phyloP scores from a whole-genome alignment of 2,797 vertebrate genomes.

The Trachurus trachurus region DNA sequence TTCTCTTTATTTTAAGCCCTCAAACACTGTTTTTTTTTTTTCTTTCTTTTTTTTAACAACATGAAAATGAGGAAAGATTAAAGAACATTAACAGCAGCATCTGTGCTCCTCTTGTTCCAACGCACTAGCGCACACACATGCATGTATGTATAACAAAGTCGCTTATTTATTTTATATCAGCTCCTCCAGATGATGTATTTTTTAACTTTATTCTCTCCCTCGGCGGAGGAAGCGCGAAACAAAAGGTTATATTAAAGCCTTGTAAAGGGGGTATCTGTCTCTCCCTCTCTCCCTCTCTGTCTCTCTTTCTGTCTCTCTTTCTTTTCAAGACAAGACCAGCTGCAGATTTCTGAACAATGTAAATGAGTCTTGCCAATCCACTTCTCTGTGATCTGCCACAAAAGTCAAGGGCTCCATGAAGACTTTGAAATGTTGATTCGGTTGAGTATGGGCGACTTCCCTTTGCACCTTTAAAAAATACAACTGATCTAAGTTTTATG shows the following conservation, averaged over 20 bases:
- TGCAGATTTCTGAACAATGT: slow-evolving; percentile 86
- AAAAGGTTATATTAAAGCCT: slow-evolving; percentile 77
- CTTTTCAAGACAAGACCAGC: slow-evolving; percentile 75
- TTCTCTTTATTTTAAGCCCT: slow-evolving; percentile 57
- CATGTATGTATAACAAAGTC: slow-evolving; percentile 39
- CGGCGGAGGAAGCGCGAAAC: slow-evolving; percentile 35
- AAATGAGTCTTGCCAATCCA: slow-evolving; percentile 88
- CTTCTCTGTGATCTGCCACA: slow-evolving; percentile 86
- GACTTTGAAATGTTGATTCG: slow-evolving; percentile 92
- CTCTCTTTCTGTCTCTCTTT: slow-evolving; percentile 55
- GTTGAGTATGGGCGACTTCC: slow-evolving; percentile 82
- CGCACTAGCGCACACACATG: not conserved
- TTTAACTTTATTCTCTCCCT: slow-evolving; percentile 27
- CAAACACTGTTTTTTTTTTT: slow-evolving; percentile 29
- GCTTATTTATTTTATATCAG: slow-evolving; percentile 48
- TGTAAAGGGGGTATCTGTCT: slow-evolving; percentile 50
- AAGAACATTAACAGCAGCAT: slow-evolving; percentile 22
- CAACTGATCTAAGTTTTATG: slow-evolving; percentile 89
- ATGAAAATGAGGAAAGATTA: slow-evolving; percentile 24
- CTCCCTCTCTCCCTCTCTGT: too few species aligned
- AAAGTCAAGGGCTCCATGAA: slow-evolving; percentile 84
- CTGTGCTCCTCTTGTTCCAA: slow-evolving; percentile 31
- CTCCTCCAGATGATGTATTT: slow-evolving; percentile 47
- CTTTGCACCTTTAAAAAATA: slow-evolving; percentile 86
- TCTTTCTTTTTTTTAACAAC: not conserved